Evolutionary conservation across 1,140 invertebrate species (phyloP).

Genomic region (Bombus pascuorum): DNA sequence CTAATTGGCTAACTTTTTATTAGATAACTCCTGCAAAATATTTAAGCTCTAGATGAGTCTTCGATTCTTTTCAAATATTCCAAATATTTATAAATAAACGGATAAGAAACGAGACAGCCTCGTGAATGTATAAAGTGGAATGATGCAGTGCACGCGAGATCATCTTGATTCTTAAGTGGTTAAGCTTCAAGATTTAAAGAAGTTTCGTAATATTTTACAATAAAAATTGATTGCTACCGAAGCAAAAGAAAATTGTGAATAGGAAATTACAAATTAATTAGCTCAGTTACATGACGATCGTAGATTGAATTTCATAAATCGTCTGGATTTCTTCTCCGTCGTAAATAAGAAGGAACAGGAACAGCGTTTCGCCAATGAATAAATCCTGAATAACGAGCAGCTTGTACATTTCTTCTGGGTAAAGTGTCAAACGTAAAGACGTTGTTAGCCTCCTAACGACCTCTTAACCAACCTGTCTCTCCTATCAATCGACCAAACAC

Average conservation of each 20-base stretch:
- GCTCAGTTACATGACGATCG: background rate
- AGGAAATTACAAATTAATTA: background rate
- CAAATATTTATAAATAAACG: too few species aligned
- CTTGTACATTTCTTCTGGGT: constrained; percentile 1
- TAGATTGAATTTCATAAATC: background rate
- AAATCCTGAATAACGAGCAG: background rate
- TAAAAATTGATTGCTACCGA: too few species aligned
- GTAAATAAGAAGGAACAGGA: background rate
- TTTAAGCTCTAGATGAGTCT: too few species aligned
- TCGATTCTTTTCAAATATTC: too few species aligned
- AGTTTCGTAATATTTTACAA: background rate
- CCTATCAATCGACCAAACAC: constrained; percentile 54
- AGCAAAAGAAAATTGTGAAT: too few species aligned
- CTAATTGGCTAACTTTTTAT: background rate
- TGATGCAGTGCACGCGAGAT: too few species aligned
- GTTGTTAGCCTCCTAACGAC: constrained; percentile 55
- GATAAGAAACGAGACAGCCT: too few species aligned
- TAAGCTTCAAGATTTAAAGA: background rate
- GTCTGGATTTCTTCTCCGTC: background rate
- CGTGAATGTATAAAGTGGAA: too few species aligned
- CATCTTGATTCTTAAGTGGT: too few species aligned
- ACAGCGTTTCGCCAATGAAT: background rate
- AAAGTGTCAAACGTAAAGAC: constrained; percentile 55
- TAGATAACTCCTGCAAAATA: background rate
- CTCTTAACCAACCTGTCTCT: constrained; percentile 49